Conservation (phyloP, 2,888 invertebrate species). For the Branchipolynoe longqiensis region DNA sequence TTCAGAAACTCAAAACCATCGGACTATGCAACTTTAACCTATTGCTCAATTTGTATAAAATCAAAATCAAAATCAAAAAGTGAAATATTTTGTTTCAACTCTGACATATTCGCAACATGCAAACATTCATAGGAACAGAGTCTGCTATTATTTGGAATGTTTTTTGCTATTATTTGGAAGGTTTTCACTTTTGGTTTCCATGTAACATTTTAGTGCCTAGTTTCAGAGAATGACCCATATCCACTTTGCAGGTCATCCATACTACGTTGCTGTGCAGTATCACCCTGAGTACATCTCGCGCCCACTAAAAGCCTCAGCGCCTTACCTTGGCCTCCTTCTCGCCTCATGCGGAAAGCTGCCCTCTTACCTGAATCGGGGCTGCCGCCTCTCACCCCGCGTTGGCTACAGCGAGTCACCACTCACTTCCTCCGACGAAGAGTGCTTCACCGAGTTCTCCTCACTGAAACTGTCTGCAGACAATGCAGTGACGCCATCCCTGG, state of each 20-base stretch:
- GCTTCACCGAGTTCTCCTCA: not conserved
- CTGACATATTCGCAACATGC: no score
- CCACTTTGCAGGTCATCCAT: constrained; percentile 89
- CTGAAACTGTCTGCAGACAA: not conserved
- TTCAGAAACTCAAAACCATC: no score
- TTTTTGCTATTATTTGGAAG: no score
- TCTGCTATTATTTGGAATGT: no score
- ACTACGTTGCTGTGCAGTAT: constrained; percentile 97
- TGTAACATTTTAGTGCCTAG: no score
- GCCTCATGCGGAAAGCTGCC: constrained; percentile 92
- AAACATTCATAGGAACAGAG: no score
- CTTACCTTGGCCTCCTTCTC: constrained; percentile 95
- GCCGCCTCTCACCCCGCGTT: constrained; percentile 75
- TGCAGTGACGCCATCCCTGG: not conserved
- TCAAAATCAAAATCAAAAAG: no score
- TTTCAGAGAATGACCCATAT: no score
- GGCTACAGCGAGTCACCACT: constrained; percentile 54
- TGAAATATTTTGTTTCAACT: no score
- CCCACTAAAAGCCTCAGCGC: constrained; percentile 89
- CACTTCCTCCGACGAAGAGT: constrained; percentile 27
- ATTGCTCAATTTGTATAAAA: no score
- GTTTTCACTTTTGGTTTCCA: no score
- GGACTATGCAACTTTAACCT: no score
- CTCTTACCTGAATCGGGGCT: constrained; percentile 81
- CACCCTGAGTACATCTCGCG: constrained; percentile 98